phyloP scores from a whole-genome alignment of 1,140 invertebrate species.

The Formica exsecta region DNA sequence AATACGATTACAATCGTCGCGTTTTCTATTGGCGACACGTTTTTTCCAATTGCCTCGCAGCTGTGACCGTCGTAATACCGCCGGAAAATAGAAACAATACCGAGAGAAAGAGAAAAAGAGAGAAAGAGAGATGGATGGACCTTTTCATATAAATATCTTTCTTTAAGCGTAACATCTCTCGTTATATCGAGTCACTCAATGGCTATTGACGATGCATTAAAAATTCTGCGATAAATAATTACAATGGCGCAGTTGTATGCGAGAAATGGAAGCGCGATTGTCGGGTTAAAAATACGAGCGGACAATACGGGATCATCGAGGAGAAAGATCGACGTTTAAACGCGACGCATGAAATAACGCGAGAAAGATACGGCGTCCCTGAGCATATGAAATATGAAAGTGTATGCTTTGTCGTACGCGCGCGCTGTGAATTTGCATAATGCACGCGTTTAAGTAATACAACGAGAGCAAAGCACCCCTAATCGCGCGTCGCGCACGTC shows the following conservation, averaged over 20 bases:
- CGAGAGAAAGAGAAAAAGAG: neutral
- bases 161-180: constrained; percentile 38
- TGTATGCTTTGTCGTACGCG: constrained; percentile 3
- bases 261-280: constrained; percentile 21
- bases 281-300: constrained; percentile 55
- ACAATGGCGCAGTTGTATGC: constrained; percentile 44
- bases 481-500: constrained; percentile 16
- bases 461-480: constrained; percentile 39
- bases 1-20: constrained; percentile 18
- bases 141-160: constrained; percentile 18
- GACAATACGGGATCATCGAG: constrained; percentile 47
- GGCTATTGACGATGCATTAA: constrained; percentile 32
- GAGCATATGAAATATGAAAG: constrained; percentile 46
- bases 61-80: neutral
- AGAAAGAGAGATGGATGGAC: neutral
- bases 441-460: constrained; percentile 48
- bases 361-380: constrained; percentile 42
- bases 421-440: constrained; percentile 38
- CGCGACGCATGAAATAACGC: constrained; percentile 38
- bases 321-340: constrained; percentile 48
- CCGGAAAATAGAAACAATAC: constrained; percentile 10
- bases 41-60: constrained; percentile 23
- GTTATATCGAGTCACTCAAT: constrained; percentile 21
- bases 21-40: neutral
- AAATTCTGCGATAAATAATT: constrained; percentile 59